A percentile compares a stretch with the other conserved stretches of the same genome.
Evolutionary conservation across 2,888 invertebrate species (phyloP).

Genomic region (Drosophila fungiperda): DNA sequence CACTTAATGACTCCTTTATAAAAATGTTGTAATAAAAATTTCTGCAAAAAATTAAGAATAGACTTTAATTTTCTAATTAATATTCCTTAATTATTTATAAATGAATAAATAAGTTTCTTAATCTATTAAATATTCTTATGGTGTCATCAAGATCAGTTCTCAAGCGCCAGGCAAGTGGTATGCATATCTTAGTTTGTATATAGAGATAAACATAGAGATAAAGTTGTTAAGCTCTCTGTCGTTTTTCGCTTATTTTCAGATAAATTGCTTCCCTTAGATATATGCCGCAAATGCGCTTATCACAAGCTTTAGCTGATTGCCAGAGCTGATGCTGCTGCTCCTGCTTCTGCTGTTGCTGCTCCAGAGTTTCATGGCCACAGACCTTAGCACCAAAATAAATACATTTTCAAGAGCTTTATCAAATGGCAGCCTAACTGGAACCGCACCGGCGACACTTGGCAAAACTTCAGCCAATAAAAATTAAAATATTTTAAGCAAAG

Average conservation of each 20-base stretch:
- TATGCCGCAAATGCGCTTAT: conserved; percentile 56
- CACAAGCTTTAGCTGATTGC: conserved; percentile 54
- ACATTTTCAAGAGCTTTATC: conserved; percentile 76
- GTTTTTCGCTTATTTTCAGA: conserved; percentile 7
- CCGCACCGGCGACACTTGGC: conserved; percentile 59
- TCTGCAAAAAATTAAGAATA: background rate
- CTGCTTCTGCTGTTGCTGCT: background rate
- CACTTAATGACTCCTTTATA: background rate
- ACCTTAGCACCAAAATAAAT: conserved; percentile 69
- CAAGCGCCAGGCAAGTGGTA: background rate
- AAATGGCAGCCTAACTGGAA: conserved; percentile 52
- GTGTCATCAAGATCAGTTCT: background rate
- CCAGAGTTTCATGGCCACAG: conserved; percentile 28
- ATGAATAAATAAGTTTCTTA: background rate
- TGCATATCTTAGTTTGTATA: conserved; percentile 9
- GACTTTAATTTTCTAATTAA: background rate
- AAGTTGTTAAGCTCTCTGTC: conserved; percentile 6
- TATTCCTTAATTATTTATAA: background rate
- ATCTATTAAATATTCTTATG: background rate
- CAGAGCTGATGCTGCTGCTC: conserved; percentile 4
- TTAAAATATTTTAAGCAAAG: conserved; percentile 79
- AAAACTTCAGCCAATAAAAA: conserved; percentile 78
- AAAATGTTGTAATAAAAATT: background rate
- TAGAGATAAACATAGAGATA: background rate
- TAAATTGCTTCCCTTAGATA: conserved; percentile 15